Conservation (phyloP, 1,140 invertebrate species). For the Cylas formicarius region DNA sequence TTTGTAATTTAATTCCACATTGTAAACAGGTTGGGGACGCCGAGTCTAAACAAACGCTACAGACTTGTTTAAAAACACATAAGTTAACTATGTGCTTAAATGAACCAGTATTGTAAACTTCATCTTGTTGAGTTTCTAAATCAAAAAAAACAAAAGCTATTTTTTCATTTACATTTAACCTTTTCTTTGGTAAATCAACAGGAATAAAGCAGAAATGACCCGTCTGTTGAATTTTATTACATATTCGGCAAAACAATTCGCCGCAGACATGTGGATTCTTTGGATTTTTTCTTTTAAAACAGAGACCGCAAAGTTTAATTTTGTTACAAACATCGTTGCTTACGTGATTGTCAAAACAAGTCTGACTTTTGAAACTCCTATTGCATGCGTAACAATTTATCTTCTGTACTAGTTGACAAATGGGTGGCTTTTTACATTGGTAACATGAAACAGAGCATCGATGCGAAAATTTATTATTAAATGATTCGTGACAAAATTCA, state of each 20-base stretch:
- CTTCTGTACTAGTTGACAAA: too few species aligned
- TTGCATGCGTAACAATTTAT: conserved; percentile 5
- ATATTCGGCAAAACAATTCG: conserved; percentile 3
- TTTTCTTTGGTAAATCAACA: too few species aligned
- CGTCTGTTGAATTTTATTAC: conserved; percentile 4
- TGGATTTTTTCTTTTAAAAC: background rate
- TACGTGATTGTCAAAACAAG: conserved; percentile 14
- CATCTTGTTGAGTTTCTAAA: conserved; percentile 13
- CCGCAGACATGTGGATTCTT: conserved; percentile 1
- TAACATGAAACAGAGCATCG: conserved; percentile 1
- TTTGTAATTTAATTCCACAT: background rate
- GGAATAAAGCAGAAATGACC: conserved; percentile 12
- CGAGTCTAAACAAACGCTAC: background rate
- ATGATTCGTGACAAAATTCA: conserved; percentile 3
- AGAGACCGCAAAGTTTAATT: background rate
- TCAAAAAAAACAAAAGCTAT: conserved; percentile 13
- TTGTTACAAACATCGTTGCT: conserved; percentile 2
- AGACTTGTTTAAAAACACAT: conserved; percentile 9
- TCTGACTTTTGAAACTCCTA: conserved; percentile 5
- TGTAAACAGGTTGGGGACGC: background rate
- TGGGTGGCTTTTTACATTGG: background rate
- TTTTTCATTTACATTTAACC: background rate
- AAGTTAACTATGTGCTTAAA: conserved; percentile 6
- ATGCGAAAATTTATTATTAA: background rate
- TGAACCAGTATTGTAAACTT: background rate